These are phyloP conservation scores for Calypte anna DNA, from an alignment of 2,113 vertebrate genomes.

Conservation along the genomic window DNA sequence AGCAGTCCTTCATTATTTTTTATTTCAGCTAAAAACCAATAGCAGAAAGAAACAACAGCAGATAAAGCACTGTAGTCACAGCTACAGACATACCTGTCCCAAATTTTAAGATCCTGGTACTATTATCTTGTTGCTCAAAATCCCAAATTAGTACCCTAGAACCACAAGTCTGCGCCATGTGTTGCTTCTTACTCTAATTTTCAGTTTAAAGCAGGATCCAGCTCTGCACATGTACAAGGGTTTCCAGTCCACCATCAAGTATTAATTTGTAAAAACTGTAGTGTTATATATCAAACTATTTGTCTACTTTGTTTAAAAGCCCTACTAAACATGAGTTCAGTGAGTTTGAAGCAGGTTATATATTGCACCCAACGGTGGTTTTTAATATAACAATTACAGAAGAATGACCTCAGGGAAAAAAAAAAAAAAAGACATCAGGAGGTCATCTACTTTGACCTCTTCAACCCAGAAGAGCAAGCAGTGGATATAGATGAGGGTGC, in stretches of 20 bases:
- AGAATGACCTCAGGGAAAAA: rapidly evolving
- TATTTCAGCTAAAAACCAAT: neutral
- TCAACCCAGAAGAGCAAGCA: neutral
- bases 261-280: too few species aligned
- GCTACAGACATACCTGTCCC: neutral
- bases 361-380: rapidly evolving
- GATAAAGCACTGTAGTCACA: neutral
- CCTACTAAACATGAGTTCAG: neutral
- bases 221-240: rapidly evolving
- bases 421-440: neutral
- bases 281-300: neutral
- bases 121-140: neutral
- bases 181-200: neutral
- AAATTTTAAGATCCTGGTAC: neutral
- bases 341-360: neutral
- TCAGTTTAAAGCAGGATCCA: neutral
- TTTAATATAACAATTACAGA: neutral
- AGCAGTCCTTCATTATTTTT: neutral
- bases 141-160: neutral
- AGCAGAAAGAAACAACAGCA: neutral
- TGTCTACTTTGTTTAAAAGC: neutral
- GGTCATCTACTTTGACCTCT: neutral
- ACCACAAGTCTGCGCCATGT: neutral
- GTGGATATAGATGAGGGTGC: neutral
- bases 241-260: neutral